These are phyloP conservation scores for Sebastiscus albofasciatus DNA, from an alignment of 2,797 vertebrate species.

Conservation along the genomic window DNA sequence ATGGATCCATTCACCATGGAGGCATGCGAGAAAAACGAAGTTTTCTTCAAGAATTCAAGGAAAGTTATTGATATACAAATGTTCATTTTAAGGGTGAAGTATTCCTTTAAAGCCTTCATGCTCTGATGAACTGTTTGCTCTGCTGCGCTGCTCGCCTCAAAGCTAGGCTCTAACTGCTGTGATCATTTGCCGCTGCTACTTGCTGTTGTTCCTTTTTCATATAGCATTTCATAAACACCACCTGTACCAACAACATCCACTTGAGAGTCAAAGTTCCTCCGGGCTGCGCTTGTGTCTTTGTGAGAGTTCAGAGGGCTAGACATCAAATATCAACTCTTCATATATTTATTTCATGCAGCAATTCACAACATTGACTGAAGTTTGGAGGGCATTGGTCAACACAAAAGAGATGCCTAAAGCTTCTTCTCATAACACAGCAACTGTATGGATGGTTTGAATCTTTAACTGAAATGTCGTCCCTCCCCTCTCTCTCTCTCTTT, in stretches of 20 bases:
- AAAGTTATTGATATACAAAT: not conserved
- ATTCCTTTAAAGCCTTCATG: constrained; percentile 5
- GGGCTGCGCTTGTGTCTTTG: not conserved
- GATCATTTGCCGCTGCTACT: not conserved
- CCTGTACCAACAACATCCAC: not conserved
- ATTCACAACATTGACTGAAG: not conserved
- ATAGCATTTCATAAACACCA: not conserved
- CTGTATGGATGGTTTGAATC: not conserved
- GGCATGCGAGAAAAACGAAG: not conserved
- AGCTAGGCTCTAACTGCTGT: not conserved
- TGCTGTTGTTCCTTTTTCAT: not conserved
- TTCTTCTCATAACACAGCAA: not conserved
- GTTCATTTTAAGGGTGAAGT: not conserved
- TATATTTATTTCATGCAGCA: not conserved
- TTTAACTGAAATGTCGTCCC: not conserved
- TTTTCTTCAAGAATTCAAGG: not conserved
- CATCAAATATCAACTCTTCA: not conserved
- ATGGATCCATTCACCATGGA: not conserved
- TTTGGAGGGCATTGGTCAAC: not conserved
- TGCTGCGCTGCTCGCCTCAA: not conserved
- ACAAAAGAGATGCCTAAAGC: too few relatives aligned
- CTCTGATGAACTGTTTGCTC: constrained; percentile 18
- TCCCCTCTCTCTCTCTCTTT: not conserved
- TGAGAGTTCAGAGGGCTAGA: not conserved
- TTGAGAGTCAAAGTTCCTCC: not conserved